These are phyloP conservation scores for Mionectes olivaceus DNA, from an alignment of 2,797 vertebrate genomes.

Conservation along the genomic window DNA sequence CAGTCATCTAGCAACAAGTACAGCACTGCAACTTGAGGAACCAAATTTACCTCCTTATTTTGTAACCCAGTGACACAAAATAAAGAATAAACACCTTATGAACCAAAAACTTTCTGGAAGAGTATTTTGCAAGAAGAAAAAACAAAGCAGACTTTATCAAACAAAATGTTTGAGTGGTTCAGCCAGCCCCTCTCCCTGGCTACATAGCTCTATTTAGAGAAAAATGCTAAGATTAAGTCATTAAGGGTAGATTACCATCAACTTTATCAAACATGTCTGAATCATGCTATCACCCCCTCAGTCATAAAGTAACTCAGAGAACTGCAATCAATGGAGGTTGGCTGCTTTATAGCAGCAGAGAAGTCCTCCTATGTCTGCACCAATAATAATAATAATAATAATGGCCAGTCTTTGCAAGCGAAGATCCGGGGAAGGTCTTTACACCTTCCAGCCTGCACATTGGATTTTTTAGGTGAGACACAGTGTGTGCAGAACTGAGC, in stretches of 20 bases:
- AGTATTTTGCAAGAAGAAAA: not conserved
- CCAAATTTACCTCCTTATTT: not conserved
- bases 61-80: not conserved
- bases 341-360: not conserved
- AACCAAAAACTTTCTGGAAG: not conserved
- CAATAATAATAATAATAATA: not conserved
- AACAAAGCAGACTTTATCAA: not conserved
- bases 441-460: too few relatives aligned
- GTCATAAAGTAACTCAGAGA: not conserved
- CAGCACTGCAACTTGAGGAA: not conserved
- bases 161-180: not conserved
- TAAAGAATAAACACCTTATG: not conserved
- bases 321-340: not conserved
- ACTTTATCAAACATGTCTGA: not conserved
- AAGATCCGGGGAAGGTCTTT: too few relatives aligned
- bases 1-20: not conserved
- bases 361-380: not conserved
- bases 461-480: too few relatives aligned
- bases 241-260: not conserved
- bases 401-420: too few relatives aligned
- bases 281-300: not conserved
- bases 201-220: not conserved
- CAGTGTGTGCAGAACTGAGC: too few relatives aligned
- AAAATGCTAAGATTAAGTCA: constrained; percentile 21
- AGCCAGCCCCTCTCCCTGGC: not conserved